Evolutionary conservation across 2,888 invertebrate genomes (phyloP).

Genomic region (Trimorus sp.): DNA sequence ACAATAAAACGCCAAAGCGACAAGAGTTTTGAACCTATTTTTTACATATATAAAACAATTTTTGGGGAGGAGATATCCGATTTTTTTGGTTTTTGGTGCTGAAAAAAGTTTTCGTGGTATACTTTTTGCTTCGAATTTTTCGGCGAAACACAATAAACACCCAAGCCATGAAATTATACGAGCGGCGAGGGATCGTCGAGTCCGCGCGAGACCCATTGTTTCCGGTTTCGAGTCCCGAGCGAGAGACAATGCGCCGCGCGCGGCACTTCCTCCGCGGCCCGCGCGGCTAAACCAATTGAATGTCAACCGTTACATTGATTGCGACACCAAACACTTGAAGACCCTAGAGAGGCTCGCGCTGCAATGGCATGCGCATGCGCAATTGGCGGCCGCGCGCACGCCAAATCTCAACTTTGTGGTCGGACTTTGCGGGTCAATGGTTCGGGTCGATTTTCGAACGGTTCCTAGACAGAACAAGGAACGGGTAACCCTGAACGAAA

Average conservation of each 20-base stretch:
- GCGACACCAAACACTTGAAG: constrained; percentile 33
- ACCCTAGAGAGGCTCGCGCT: constrained; percentile 19
- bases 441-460: no score
- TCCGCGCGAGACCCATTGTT: constrained; percentile 26
- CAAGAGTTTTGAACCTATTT: no score
- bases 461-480: no score
- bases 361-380: constrained; percentile 14
- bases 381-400: constrained; percentile 21
- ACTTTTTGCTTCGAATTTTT: constrained; percentile 4
- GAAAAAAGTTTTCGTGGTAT: no score
- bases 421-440: not conserved
- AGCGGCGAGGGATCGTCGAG: constrained; percentile 28
- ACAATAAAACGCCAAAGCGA: no score
- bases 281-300: constrained; percentile 36
- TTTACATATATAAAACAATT: no score
- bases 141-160: constrained; percentile 19
- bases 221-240: constrained; percentile 26
- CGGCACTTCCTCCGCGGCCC: constrained; percentile 18
- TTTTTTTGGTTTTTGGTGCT: no score
- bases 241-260: constrained; percentile 13
- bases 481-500: no score
- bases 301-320: constrained; percentile 39
- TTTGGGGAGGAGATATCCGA: no score
- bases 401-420: constrained; percentile 37
- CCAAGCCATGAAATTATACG: constrained; percentile 12